Evolutionary conservation across 92 coral and sea anemone genomes (phyloP), one percentile per base, ranked within the genome.

Genomic region (Paramuricea clavata): DNA sequence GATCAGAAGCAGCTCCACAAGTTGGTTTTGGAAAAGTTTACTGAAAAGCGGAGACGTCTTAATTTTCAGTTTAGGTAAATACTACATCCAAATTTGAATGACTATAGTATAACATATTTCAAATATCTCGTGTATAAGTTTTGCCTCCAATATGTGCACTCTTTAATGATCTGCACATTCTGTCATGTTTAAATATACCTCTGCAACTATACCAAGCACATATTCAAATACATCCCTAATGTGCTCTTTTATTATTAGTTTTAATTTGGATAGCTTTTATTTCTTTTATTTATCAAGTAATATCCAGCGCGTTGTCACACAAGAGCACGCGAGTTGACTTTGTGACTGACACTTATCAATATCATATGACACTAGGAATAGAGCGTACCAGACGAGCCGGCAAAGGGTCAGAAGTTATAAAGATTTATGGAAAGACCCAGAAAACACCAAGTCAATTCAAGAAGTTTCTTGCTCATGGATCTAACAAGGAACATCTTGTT

Each of bases 241-340:
- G n/a, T n/a, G n/a, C n/a, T n/a, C n/a, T n/a, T n/a, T n/a, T n/a
- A n/a, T n/a, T n/a, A n/a, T n/a, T n/a, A n/a, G n/a, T n/a, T n/a
- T n/a, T n/a, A n/a, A n/a, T n/a, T n/a, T n/a, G n/a, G n/a, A n/a
- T n/a, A n/a, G n/a, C n/a, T n/a, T n/a, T n/a, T n/a, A n/a, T n/a
- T n/a, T n/a, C n/a, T n/a, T n/a, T n/a, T n/a, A n/a, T n/a, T n/a
- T n/a, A 49, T 27, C 36, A 47, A 15, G 64, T 76, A 30, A 76
- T 76, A 25, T 49, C 36, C 25, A 76, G 62, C 8, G 81, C 81
- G 43, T 49, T 25, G 81, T 52, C 64, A 47, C 81, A 52, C 81
- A 49, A 76, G 81, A 47, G 64, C 81, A 47, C 81, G 13, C 39
- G 9, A 49, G 81, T 76, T 76, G 81, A 76, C 27, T 76, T 76